Conservation (phyloP, 2,113 vertebrate species). For the Machaerirhynchus nigripectus region DNA sequence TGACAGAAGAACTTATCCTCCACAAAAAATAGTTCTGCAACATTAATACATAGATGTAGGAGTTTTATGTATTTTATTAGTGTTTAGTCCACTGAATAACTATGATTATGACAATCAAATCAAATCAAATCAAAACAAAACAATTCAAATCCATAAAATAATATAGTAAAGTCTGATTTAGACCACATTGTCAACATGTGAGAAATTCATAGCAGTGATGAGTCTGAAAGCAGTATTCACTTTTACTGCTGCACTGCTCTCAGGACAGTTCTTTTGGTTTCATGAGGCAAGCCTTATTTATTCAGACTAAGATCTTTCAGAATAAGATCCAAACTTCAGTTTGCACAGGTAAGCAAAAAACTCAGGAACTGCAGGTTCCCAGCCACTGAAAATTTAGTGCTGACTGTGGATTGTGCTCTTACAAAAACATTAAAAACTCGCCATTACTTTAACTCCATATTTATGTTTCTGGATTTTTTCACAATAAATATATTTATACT, state of each 20-base stretch:
- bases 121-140: neutral
- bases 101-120: neutral
- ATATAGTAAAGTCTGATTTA: neutral
- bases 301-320: neutral
- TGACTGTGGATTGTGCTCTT: neutral
- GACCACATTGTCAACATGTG: neutral
- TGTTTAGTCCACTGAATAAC: neutral
- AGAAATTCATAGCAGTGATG: neutral
- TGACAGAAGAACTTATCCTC: neutral
- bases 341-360: slow-evolving; percentile 3
- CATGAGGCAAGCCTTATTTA: neutral
- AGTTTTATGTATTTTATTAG: neutral
- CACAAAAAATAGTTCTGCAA: neutral
- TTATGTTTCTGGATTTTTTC: neutral
- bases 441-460: neutral
- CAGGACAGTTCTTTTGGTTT: neutral
- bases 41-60: neutral
- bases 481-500: neutral
- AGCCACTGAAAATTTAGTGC: neutral
- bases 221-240: neutral
- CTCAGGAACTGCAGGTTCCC: neutral
- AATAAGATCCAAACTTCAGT: neutral
- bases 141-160: neutral
- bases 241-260: neutral
- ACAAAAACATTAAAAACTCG: neutral